Conservation (phyloP, 2,888 invertebrate species). For the Athrips mouffetella region DNA sequence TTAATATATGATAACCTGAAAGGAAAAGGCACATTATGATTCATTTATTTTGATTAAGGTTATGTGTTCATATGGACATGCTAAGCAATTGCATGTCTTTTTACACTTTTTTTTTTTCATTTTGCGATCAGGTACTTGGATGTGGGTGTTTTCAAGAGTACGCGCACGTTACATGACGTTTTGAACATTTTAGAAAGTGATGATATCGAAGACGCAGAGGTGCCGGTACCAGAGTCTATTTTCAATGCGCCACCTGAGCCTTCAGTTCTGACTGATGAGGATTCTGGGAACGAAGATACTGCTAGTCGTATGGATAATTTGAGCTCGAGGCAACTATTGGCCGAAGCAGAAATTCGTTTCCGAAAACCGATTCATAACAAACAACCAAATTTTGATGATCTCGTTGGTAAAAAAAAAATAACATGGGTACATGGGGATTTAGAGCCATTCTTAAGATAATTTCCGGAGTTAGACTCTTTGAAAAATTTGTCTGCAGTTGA, state of each 20-base stretch:
- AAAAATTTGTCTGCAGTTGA: neutral
- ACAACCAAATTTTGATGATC: constrained; percentile 8
- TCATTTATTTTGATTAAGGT: neutral
- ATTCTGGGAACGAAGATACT: constrained; percentile 14
- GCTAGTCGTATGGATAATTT: constrained; percentile 12
- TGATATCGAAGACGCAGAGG: neutral
- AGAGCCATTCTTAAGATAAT: constrained; percentile 7
- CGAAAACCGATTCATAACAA: constrained; percentile 1
- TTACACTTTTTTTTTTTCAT: neutral
- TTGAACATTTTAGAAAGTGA: neutral
- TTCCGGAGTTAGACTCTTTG: constrained; percentile 1
- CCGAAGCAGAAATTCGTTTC: constrained; percentile 7
- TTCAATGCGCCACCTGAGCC: constrained; percentile 16
- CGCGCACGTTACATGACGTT: neutral
- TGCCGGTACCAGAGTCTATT: neutral
- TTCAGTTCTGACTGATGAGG: constrained; percentile 15
- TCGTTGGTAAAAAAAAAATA: constrained; percentile 8
- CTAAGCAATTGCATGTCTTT: constrained; percentile 1
- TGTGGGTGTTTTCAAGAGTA: neutral
- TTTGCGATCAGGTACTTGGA: neutral
- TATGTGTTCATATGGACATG: constrained; percentile 7
- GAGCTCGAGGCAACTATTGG: constrained; percentile 11
- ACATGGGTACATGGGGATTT: constrained; percentile 15
- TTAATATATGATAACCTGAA: neutral
- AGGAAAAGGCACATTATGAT: neutral